Base-by-base conservation (phyloP, 2,888 invertebrate genomes). In the Zootermopsis nevadensis region DNA sequence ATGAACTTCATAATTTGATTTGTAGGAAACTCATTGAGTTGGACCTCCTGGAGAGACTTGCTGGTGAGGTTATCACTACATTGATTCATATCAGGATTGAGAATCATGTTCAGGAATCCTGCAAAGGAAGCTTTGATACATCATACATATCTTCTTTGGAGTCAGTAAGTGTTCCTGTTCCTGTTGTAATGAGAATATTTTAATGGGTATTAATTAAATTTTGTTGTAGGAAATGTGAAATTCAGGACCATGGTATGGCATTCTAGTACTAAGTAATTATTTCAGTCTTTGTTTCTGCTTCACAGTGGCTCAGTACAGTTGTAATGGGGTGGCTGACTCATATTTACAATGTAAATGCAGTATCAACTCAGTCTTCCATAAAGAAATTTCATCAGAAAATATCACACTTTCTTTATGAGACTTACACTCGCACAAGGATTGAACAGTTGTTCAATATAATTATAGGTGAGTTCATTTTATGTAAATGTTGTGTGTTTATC, bases 381-480 rank as follows among this genome's bases (percentile, higher is more conserved):
- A 90, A 92, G 74, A 93, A 93, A 86, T 95, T 95, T 87, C 93
- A 95, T 87, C 93, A 94, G 83, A 96, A 96, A 88, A 90, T 98
- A 30, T 93, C 93, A 38, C 95, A 97, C 88, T 96, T 94, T 88
- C 91, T 98, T 85, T 97, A 96, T 88, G 96, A 98, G 88, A 96
- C 95, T 48, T 98, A 97, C 87, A 97, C 97, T 12, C 94, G 94
- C 89, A 92, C 95, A 80, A 93, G 98, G 86, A 98, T 98, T 85
- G 95, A 97, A 86, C 97, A 99, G 88, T 92, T 99, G 81, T 99
- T 99, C 88, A 97, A 96, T 88, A 98, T 99, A 84, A 97, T 99
- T 82, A 98, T 99, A 86, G 94, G 94, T 93, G 90, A 88, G 85
- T 33, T 31, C 22, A 60, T 30, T 19, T 77, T 27, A 66, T 48